Evolutionary conservation across 2,113 vertebrate genomes (phyloP), one percentile per base, ranked within the genome.

Genomic region (Hemiprocne comata): DNA sequence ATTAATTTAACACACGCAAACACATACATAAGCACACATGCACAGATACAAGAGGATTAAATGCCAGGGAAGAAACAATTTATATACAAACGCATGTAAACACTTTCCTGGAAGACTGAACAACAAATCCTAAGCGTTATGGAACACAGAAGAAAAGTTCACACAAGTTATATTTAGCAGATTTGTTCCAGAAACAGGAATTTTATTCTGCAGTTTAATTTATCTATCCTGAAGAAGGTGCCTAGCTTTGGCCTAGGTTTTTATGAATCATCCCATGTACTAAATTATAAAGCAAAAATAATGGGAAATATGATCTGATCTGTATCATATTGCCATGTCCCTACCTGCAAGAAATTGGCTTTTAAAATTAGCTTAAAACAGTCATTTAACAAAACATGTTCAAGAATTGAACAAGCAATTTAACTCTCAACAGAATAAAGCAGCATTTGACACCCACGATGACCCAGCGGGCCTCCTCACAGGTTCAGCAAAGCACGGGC

Each of bases 361-460:
- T 94, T 90, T 81, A 44, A 51, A 61, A 73, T 86, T 57, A 51
- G 34, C 40, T 80, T 66, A 74, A 91, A 94, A 78, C 14, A 77
- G 33, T 83, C 6, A n/a, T 90, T 83, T 86, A 86, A 83, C 64
- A 81, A 79, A 88, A 66, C 57, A 60, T 7, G 42, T 18, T 84
- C 65, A 40, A 66, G 73, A 93, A 84, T 18, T 60, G 69, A 88
- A n/a, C 11, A 64, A 86, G 61, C 51, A 51, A 80, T 93, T 83
- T 73, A 89, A 64, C 51, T 48, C 64, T 33, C 46, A 67, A 31
- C 4, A 10, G 90, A 80, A 46, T 24, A 75, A 94, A 80, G 69
- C 85, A 51, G n/a, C 69, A 7, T 77, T 90, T 85, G 91, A 65
- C 60, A 79, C 21, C 1, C 1, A 15, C 1, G 7, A 36, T 57